Percentiles rank a stretch among this genome's conserved stretches.
Conservation (phyloP, 2,888 invertebrate genomes). For the Euplagia quadripunctaria region DNA sequence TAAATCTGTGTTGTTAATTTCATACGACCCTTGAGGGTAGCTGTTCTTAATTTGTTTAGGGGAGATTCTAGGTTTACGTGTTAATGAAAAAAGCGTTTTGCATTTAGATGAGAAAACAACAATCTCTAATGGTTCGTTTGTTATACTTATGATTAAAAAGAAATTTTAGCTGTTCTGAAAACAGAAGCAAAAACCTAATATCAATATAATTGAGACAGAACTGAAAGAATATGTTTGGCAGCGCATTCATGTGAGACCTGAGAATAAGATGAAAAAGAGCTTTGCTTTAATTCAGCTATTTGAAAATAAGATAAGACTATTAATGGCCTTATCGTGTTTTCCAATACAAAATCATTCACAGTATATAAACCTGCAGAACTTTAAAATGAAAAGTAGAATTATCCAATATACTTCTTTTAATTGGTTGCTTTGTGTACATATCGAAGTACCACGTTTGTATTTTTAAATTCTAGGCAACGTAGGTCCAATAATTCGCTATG, state of each 20-base stretch:
- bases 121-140: slow-evolving; percentile 57
- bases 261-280: too few relatives aligned
- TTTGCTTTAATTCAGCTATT: too few relatives aligned
- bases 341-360: too few relatives aligned
- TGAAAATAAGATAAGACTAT: too few relatives aligned
- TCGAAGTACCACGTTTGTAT: too few relatives aligned
- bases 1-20: slow-evolving; percentile 71
- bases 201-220: not conserved
- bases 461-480: too few relatives aligned
- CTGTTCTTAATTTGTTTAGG: slow-evolving; percentile 70
- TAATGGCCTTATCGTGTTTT: too few relatives aligned
- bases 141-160: slow-evolving; percentile 42
- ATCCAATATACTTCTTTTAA: not conserved
- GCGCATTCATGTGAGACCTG: not conserved
- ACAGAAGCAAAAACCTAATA: not conserved
- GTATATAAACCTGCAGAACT: not conserved
- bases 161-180: slow-evolving; percentile 14
- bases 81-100: slow-evolving; percentile 70
- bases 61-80: slow-evolving; percentile 66
- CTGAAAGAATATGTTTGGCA: not conserved
- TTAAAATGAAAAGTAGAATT: not conserved
- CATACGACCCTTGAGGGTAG: slow-evolving; percentile 65
- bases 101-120: slow-evolving; percentile 69
- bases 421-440: too few relatives aligned
- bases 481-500: too few relatives aligned